Base-by-base conservation (phyloP, 2,113 vertebrate genomes). In the Mionectes macconnelli region DNA sequence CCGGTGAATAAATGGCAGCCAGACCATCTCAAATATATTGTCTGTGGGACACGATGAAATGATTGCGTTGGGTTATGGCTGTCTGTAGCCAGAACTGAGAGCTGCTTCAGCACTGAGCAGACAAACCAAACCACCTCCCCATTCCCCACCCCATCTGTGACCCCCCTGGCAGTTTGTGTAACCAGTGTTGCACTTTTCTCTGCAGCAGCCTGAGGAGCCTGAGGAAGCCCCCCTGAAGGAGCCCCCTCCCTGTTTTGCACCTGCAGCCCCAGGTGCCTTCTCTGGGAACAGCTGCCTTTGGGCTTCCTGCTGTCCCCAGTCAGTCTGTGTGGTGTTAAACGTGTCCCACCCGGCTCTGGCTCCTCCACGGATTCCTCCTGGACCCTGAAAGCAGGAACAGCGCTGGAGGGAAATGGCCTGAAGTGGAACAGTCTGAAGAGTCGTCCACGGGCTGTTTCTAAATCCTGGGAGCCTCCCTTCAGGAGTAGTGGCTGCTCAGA, bases 131-230 rank as follows among this genome's bases (percentile, higher is more conserved):
- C 24, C 59, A 42, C 21, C 63, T 93, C 83, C 49, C 70, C 16
- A 1, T 77, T 90, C 67, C 82, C 53, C 35, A 21, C 28, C 31
- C 35, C 14, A 35, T 76, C 35, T 10, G 33, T 81, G 55, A 91
- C 74, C 35, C 27, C 68, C 42, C 79, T 84, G 69, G 16, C n/a
- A 63, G 12, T 44, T 44, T 70, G 4, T 64, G 4, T 93, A 85
- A 91, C 63, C 27, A 47, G 40, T 47, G 30, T 89, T 80, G 93
- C 30, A 35, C 92, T 52, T 96, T 94, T 85, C 77, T 60, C 64
- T 96, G 79, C 95, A 96, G 94, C 72, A 68, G 67, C 68, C 94
- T 70, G 82, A 91, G 31, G 62, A 91, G n/a, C 63, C 53, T 70
- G 69, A 12, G 22, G 84, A 55, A 90, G 63, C 50, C 63, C 63